Evolutionary conservation across 2,888 invertebrate species (phyloP).

Genomic region (Scotopteryx bipunctaria): DNA sequence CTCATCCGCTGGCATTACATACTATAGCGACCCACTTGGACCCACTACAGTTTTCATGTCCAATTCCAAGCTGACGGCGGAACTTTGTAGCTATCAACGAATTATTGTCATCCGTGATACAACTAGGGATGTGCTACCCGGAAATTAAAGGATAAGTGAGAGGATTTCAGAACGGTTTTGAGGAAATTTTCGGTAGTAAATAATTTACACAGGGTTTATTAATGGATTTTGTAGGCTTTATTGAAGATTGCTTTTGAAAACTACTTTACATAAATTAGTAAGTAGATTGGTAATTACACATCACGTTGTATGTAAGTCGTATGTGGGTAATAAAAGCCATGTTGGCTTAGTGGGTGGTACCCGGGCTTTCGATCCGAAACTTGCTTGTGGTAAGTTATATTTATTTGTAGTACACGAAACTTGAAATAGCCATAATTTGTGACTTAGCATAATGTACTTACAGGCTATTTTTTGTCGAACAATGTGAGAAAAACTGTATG

Average conservation of each 20-base stretch:
- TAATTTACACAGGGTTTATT: slow-evolving; percentile 18
- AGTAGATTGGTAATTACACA: too few relatives aligned
- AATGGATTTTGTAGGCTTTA: slow-evolving; percentile 6
- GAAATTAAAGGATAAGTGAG: slow-evolving; percentile 27
- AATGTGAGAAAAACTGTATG: too few relatives aligned
- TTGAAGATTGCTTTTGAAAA: slow-evolving; percentile 11
- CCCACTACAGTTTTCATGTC: slow-evolving; percentile 33
- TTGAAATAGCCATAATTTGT: too few relatives aligned
- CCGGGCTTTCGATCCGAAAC: too few relatives aligned
- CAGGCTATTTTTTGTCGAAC: too few relatives aligned
- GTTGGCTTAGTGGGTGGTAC: too few relatives aligned
- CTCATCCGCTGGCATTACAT: slow-evolving; percentile 6
- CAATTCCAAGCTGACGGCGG: slow-evolving; percentile 31
- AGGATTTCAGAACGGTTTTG: slow-evolving; percentile 20
- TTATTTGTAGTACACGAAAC: too few relatives aligned
- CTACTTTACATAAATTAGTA: neutral
- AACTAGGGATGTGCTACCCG: slow-evolving; percentile 22
- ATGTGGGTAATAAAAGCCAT: too few relatives aligned
- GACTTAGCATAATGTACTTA: too few relatives aligned
- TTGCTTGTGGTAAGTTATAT: too few relatives aligned
- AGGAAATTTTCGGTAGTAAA: slow-evolving; percentile 17
- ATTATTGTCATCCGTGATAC: slow-evolving; percentile 29
- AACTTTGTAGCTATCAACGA: slow-evolving; percentile 36
- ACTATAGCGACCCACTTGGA: neutral
- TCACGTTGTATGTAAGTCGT: too few relatives aligned